Evolutionary conservation across 2,113 vertebrate species (phyloP).

Genomic region (Clarias macrocephalus): DNA sequence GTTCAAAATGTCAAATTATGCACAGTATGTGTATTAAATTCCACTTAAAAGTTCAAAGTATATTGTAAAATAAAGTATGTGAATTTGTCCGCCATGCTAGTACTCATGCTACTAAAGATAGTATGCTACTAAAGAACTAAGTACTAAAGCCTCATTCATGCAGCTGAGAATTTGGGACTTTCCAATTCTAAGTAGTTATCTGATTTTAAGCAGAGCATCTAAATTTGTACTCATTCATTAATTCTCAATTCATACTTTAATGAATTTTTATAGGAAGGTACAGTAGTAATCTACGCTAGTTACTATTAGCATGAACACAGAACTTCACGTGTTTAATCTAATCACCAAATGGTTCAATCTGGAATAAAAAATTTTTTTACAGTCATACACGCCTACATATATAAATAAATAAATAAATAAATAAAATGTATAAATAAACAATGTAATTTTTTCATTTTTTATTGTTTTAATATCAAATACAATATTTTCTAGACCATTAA

Average conservation of each 20-base stretch:
- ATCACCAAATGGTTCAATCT: not conserved
- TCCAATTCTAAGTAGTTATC: not conserved
- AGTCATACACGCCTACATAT: too few species aligned
- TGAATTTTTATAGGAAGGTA: not conserved
- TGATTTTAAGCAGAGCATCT: too few species aligned
- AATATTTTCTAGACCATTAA: not conserved
- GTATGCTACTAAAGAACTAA: not conserved
- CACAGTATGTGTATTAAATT: not conserved
- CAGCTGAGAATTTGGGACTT: not conserved
- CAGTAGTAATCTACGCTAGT: not conserved
- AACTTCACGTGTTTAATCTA: not conserved
- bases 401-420: too few species aligned
- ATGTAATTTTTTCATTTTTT: not conserved
- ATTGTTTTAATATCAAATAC: not conserved
- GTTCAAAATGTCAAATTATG: not conserved
- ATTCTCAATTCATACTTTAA: not conserved
- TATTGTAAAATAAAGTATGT: accelerated
- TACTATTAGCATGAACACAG: not conserved
- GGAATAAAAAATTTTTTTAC: too few species aligned
- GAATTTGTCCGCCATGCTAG: not conserved
- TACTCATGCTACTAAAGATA: not conserved
- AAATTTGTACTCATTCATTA: too few species aligned
- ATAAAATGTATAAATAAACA: not conserved
- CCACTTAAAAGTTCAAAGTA: not conserved
- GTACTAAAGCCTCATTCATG: not conserved